These are phyloP conservation scores for Lacerta viridis DNA, from an alignment of 2,797 vertebrate genomes.

Conservation along the genomic window DNA sequence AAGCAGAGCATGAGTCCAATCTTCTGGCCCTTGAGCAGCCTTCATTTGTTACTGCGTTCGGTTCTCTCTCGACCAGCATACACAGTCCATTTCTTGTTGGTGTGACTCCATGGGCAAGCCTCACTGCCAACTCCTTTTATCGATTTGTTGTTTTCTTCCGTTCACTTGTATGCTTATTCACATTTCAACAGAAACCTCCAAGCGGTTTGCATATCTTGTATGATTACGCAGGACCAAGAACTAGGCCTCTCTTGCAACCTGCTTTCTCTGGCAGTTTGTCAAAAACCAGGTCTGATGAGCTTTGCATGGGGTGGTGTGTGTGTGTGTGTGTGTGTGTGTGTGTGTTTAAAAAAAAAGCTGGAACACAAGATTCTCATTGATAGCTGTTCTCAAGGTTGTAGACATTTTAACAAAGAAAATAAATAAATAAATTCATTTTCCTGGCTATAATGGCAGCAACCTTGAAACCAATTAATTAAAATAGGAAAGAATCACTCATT, in stretches of 20 bases:
- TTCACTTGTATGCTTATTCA: too few relatives aligned
- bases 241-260: conserved; percentile 1
- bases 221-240: conserved; percentile 20
- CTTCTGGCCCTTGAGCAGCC: neutral
- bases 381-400: conserved; percentile 28
- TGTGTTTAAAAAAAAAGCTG: neutral
- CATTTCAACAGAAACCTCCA: too few relatives aligned
- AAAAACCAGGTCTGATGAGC: conserved; percentile 32
- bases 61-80: neutral
- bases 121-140: neutral
- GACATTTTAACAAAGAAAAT: conserved; percentile 37
- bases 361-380: conserved; percentile 31
- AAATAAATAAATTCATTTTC: conserved; percentile 39
- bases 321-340: neutral
- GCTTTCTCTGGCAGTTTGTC: conserved; percentile 29
- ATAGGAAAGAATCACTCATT: conserved; percentile 48
- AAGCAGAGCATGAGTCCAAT: neutral
- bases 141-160: neutral
- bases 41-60: neutral
- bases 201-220: neutral
- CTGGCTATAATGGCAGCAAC: conserved; percentile 42
- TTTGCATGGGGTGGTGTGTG: neutral
- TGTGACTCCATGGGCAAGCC: conserved; percentile 23
- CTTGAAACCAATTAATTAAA: conserved; percentile 69
- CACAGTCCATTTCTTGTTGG: neutral